These are phyloP conservation scores for Macaria liturata DNA, from an alignment of 2,888 invertebrate genomes.

Conservation along the genomic window DNA sequence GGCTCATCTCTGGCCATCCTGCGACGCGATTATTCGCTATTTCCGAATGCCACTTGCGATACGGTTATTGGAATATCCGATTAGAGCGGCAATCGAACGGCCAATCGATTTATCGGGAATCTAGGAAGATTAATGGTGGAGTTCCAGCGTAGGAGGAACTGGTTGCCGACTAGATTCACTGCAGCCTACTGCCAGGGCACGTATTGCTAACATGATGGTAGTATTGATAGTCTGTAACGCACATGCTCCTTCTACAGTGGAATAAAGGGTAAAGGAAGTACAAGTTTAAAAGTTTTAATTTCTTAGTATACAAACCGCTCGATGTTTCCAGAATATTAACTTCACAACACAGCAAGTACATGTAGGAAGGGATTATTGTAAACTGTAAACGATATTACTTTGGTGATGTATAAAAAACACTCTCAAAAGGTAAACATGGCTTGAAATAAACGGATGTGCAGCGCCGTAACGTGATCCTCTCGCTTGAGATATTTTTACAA, in stretches of 20 bases:
- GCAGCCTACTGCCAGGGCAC: background rate
- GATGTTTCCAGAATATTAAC: slow-evolving; percentile 11
- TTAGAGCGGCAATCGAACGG: slow-evolving; percentile 29
- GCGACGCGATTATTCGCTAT: slow-evolving; percentile 70
- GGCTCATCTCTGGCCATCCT: slow-evolving; percentile 41
- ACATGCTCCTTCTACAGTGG: no score
- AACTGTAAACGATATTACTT: slow-evolving; percentile 39
- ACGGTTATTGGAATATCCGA: slow-evolving; percentile 44
- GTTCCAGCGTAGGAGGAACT: slow-evolving; percentile 15
- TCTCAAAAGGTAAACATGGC: slow-evolving; percentile 50
- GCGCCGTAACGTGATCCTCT: slow-evolving; percentile 33
- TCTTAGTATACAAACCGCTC: slow-evolving; percentile 7
- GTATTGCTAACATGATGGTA: no score
- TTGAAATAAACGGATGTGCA: slow-evolving; percentile 49
- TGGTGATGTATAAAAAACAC: slow-evolving; percentile 53
- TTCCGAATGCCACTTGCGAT: slow-evolving; percentile 63
- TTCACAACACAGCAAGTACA: slow-evolving; percentile 5
- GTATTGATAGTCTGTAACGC: no score
- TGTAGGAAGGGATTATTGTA: slow-evolving; percentile 24
- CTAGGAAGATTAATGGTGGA: slow-evolving; percentile 25
- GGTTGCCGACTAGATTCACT: slow-evolving; percentile 1
- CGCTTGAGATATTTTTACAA: slow-evolving; percentile 27
- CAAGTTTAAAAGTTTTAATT: slow-evolving; percentile 4
- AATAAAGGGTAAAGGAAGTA: no score
- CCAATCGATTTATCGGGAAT: slow-evolving; percentile 36